Evolutionary conservation across 2,888 invertebrate genomes (phyloP), one percentile per base, ranked within the genome.

Genomic region (Trimorus sp.): DNA sequence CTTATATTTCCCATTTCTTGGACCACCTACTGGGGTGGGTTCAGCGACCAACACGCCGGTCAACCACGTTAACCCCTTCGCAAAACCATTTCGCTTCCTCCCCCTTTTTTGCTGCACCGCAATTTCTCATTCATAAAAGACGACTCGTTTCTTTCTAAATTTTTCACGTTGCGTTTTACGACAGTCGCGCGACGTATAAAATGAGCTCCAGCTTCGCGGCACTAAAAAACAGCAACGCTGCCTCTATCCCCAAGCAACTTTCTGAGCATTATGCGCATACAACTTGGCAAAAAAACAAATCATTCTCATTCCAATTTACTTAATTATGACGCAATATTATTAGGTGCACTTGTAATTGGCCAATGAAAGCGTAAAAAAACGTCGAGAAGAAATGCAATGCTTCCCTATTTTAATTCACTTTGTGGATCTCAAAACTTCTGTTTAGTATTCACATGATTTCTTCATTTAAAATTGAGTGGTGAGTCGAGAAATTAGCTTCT

Each of bases 111-210:
- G 11, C 11, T 40, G 9, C 40, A 40, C 40, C 14, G 3, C 40
- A 14, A 14, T 58, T 38, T 14, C 14, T 58, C 40, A 40, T 58
- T 58, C 58, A 40, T 40, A 58, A 58, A 40, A 38, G 5, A 58
- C 40, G 14, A 56, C 37, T 38, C 38, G 14, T 56, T 56, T 36
- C 56, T 56, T 58, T 58, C 15, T 40, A 58, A 58, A 58, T 40
- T 14, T 58, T 38, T 58, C 38, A 58, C 14, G 40, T 14, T 38
- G 14, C 38, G 15, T 40, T 58, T 58, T 58, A 58, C 40, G 8
- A 58, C 8, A 58, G 7, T 14, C 14, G 14, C 58, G 0, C 8
- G 58, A 1, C 11, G 14, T 15, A 58, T 38, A 58, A 58, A 58
- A 58, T 38, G 40, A 58, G 38, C 14, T 40, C 38, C 40, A 58